Conservation (phyloP, 1,140 invertebrate genomes). For the Platyura marginata region DNA sequence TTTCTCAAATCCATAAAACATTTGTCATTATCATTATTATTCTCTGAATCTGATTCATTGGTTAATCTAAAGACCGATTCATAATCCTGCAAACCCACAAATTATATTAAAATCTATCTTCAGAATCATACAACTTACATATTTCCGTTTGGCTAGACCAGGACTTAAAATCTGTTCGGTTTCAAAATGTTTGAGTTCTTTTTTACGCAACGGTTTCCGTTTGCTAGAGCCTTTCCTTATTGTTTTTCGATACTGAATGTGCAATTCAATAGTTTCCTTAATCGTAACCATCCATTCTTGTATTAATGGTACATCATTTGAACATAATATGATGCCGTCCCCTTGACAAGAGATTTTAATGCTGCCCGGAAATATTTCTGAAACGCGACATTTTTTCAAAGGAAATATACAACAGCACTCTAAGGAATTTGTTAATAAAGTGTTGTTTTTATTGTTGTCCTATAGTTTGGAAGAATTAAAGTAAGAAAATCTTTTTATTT, state of each 20-base stretch:
- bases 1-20: background rate
- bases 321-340: conserved; percentile 35
- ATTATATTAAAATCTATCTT: background rate
- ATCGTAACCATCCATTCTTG: conserved; percentile 34
- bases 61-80: conserved; percentile 13
- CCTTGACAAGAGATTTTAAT: conserved; percentile 36
- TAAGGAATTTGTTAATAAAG: conserved; percentile 28
- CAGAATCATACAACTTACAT: conserved; percentile 11
- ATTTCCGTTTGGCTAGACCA: conserved; percentile 20
- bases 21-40: conserved; percentile 9
- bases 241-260: conserved; percentile 34
- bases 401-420: conserved; percentile 37
- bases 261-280: conserved; percentile 31
- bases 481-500: too few relatives aligned
- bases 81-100: conserved; percentile 9
- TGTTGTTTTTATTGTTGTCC: conserved; percentile 12
- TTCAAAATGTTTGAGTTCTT: conserved; percentile 28
- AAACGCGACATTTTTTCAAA: conserved; percentile 37
- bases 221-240: conserved; percentile 39
- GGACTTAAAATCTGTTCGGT: conserved; percentile 18
- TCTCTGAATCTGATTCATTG: conserved; percentile 12
- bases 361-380: conserved; percentile 30
- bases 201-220: conserved; percentile 31
- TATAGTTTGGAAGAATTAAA: too few relatives aligned
- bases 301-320: conserved; percentile 28